These are phyloP conservation scores for Entomyzon cyanotis DNA, from an alignment of 2,113 vertebrate genomes.

Conservation along the genomic window DNA sequence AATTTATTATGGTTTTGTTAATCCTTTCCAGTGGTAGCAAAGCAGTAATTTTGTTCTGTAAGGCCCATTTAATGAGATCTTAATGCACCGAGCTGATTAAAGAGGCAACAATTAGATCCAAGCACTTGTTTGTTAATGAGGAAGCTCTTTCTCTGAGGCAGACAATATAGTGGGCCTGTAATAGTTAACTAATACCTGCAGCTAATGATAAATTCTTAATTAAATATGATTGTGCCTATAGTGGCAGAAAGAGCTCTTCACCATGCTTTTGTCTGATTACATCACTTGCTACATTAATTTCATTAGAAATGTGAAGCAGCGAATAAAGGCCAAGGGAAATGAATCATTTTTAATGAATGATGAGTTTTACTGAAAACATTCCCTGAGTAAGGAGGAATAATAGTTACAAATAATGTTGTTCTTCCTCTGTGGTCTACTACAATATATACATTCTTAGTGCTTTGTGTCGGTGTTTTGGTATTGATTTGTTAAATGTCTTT, in stretches of 20 bases:
- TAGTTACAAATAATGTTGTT: slow-evolving; percentile 31
- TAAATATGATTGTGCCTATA: slow-evolving; percentile 65
- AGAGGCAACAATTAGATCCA: background rate
- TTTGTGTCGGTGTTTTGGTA: background rate
- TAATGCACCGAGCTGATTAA: background rate
- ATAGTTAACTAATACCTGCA: slow-evolving; percentile 60
- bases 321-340: slow-evolving; percentile 80
- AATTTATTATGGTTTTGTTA: background rate
- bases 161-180: background rate
- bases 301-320: slow-evolving; percentile 81
- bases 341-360: slow-evolving; percentile 77
- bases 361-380: slow-evolving; percentile 64
- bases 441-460: background rate
- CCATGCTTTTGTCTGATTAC: slow-evolving; percentile 81
- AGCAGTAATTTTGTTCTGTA: background rate
- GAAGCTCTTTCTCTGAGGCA: background rate
- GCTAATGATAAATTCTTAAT: slow-evolving; percentile 56
- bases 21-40: background rate
- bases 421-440: background rate
- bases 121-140: background rate
- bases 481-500: background rate
- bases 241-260: slow-evolving; percentile 68
- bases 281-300: slow-evolving; percentile 86
- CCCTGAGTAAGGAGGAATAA: slow-evolving; percentile 69
- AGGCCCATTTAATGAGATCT: background rate